These are phyloP conservation scores for Muntiacus reevesi DNA, from an alignment of 2,113 vertebrate species.

Conservation along the genomic window DNA sequence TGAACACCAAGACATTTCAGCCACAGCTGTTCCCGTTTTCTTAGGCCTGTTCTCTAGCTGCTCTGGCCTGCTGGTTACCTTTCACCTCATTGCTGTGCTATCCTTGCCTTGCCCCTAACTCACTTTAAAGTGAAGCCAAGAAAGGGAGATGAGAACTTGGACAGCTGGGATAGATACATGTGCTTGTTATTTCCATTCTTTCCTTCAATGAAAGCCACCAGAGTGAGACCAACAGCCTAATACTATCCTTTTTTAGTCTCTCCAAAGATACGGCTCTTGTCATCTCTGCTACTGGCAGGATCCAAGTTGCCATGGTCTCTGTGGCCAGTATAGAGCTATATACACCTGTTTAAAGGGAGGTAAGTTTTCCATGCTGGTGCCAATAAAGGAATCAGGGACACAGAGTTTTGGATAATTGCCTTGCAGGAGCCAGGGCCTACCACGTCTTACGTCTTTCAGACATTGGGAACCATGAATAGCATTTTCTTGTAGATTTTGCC, in stretches of 20 bases:
- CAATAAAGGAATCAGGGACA: neutral
- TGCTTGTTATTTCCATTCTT: constrained; percentile 11
- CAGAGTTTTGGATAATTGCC: neutral
- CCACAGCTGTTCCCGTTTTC: neutral
- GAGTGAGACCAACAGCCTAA: neutral
- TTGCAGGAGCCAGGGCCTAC: neutral
- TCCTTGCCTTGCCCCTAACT: neutral
- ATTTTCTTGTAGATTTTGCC: neutral
- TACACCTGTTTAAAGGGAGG: neutral
- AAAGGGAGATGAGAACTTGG: neutral
- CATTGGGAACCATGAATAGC: neutral
- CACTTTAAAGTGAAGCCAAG: neutral
- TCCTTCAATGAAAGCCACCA: neutral
- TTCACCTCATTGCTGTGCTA: neutral
- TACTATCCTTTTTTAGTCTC: neutral
- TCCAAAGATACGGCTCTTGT: neutral
- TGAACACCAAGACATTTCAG: constrained; percentile 5
- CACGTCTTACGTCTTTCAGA: neutral
- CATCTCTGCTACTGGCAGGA: constrained; percentile 1
- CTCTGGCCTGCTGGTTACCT: neutral
- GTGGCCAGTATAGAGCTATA: neutral
- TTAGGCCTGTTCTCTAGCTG: neutral
- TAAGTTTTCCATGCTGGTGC: neutral
- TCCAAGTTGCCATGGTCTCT: neutral
- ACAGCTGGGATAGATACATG: neutral